Conservation (phyloP, 2,888 invertebrate species). For the Phaonia tiefii region DNA sequence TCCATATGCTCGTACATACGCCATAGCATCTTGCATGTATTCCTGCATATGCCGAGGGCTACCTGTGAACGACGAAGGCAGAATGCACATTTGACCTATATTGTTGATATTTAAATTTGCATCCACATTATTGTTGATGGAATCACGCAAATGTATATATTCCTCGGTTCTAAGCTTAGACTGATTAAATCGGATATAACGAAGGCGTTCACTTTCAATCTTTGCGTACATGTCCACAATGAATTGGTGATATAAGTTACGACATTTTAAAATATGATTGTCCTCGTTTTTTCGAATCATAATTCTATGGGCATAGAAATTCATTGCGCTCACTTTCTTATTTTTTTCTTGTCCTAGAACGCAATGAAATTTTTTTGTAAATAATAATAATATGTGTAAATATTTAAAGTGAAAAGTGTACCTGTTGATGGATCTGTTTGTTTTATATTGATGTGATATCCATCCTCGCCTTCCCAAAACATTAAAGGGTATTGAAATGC, state of each 20-base stretch:
- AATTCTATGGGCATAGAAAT: constrained; percentile 48
- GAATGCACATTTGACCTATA: neutral
- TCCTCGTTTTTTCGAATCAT: constrained; percentile 28
- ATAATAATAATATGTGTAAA: no score
- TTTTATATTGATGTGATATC: neutral
- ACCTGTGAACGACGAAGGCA: neutral
- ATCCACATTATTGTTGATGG: neutral
- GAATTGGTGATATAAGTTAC: constrained; percentile 73
- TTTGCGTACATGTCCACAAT: constrained; percentile 76
- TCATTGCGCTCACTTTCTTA: constrained; percentile 42
- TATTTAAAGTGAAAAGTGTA: no score
- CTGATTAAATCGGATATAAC: constrained; percentile 71
- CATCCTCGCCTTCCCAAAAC: neutral
- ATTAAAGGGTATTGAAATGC: neutral
- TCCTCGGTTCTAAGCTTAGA: neutral
- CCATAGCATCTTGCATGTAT: neutral
- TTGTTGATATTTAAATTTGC: neutral
- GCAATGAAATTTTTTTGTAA: no score
- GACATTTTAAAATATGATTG: constrained; percentile 68
- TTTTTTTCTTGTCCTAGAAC: constrained; percentile 10
- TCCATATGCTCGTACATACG: no score
- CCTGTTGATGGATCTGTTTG: no score
- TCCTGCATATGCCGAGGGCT: neutral
- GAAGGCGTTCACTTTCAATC: constrained; percentile 74
- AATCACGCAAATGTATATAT: neutral